phyloP scores from a whole-genome alignment of 2,113 vertebrate species.

The Notiomystis cincta region DNA sequence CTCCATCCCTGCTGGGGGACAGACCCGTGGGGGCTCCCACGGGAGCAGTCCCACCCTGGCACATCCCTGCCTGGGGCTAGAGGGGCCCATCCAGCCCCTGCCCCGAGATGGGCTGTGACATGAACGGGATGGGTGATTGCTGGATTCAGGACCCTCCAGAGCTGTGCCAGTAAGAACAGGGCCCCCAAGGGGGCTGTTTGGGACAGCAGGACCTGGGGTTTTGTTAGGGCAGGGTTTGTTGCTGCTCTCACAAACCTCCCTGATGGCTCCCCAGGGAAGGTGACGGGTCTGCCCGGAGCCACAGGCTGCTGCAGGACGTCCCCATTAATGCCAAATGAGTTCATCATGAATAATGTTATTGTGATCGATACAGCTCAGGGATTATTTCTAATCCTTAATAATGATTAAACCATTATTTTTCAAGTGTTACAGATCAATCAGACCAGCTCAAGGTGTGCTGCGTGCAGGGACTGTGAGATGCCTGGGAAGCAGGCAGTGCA shows the following conservation, averaged over 20 bases:
- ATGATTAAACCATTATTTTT: conserved; percentile 76
- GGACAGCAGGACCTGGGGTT: not conserved
- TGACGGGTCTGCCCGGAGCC: rapidly evolving
- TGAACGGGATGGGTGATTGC: rapidly evolving
- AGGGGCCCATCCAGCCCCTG: not conserved
- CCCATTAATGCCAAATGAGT: conserved; percentile 49
- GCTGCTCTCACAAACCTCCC: not conserved
- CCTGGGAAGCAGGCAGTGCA: not conserved
- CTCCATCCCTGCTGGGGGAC: not conserved
- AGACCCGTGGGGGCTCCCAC: rapidly evolving
- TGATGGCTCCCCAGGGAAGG: not conserved
- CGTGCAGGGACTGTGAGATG: conserved; percentile 54
- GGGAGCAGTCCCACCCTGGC: not conserved
- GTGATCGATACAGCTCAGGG: conserved; percentile 57
- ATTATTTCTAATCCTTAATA: conserved; percentile 77
- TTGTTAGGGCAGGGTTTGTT: not conserved
- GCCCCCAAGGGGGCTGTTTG: not conserved
- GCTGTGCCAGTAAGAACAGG: rapidly evolving
- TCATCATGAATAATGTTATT: conserved; percentile 65
- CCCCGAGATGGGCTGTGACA: not conserved
- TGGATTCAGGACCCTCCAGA: not conserved
- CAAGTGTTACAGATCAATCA: conserved; percentile 73
- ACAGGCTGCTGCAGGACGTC: not conserved
- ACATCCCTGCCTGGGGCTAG: not conserved
- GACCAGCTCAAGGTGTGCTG: conserved; percentile 49